Base-by-base conservation (phyloP, 2,797 vertebrate genomes). In the Cuniculus paca region DNA sequence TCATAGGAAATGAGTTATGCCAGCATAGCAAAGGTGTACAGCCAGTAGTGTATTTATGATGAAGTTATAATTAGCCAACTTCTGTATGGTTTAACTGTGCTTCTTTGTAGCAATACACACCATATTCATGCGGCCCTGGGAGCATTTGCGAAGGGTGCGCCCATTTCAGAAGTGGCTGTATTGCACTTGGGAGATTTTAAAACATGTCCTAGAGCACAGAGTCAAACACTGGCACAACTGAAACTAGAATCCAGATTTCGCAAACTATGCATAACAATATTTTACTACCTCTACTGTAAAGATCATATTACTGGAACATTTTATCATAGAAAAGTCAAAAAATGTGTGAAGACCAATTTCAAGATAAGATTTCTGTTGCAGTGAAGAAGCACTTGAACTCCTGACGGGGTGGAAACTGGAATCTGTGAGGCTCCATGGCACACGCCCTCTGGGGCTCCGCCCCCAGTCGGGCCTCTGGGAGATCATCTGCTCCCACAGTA, bases 161-260 rank as follows among this genome's bases (percentile, higher is more conserved):
- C 16, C 42, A 95, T 84, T 97, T 94, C 31, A 80, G 42, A 65
- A 11, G 74, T 70, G 60, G 48, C 4, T 89, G 79, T 85, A 39
- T 17, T 85, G 63, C 12, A 79, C 10, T 58, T 81, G 17, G 78
- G 88, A 20, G 19, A 61, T 1, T 79, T 92, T 84, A 83, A 80
- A 91, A 72, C 6, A 26, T 45, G 2, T 83, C 89, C 39, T 88
- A 63, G 34, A 80, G 13, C 16, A 70, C 56, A 3, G 1, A 63
- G 34, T 54, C 8, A 81, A 31, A 60, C 88, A 39, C n/a, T 70
- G 9, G 4, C 28, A 77, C 2, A 84, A 13, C 54, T 6, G 10
- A 2, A 39, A 52, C 42, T 36, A 26, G 34, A 42, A 75, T 61
- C 8, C 36, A 89, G 63, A 48, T 90, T 91, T 81, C 6, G 83